Evolutionary conservation across 92 coral and sea anemone genomes (phyloP), one percentile per base, ranked within the genome.

Genomic region (Palythoa caribaeorum): DNA sequence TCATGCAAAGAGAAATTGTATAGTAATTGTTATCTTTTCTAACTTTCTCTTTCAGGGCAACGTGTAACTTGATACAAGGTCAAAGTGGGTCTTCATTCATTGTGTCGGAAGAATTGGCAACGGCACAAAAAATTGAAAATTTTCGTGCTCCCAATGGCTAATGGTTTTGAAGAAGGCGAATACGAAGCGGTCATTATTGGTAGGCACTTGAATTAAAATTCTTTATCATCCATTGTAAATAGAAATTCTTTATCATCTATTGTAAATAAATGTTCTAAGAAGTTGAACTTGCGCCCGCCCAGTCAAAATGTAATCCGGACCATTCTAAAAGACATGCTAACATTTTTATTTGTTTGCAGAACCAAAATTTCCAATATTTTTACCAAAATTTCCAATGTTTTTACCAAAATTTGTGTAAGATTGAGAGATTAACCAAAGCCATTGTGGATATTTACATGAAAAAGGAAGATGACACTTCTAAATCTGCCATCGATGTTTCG

Each of bases 161-260:
- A 50, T 55, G 71, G 69, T 54, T 57, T 78, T 53, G 83, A 78
- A 37, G 83, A 78, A 55, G 83, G 55, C 55, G 83, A 78, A 37
- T 78, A 35, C 15, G 83, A 78, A n/a, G 83, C 55, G 38, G 83
- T 78, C 48, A 44, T 78, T 38, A 78, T 78, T 36, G 83, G 83
- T 78, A 78, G 11, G 83, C 54, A 9, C 48, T 59, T 59, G 19
- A 59, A 9, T 17, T 57, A 14, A 59, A 59, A 59, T 44, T 59
- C 65, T 1, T 59, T 59, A 14, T 4, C 2, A 10, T 59, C 28
- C 28, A 28, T 28, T 28, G 28, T 28, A 28, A 28, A 28, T 59
- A 59, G 3, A 11, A 59, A 59, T 59, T 59, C 28, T 28, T 28
- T 28, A 28, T 28, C 28, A 59, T 59, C n/a, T 16, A 1, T 57